Evolutionary conservation across 2,888 invertebrate genomes (phyloP), one percentile per base, ranked within the genome.

Genomic region (Himalopsyche tibetana): DNA sequence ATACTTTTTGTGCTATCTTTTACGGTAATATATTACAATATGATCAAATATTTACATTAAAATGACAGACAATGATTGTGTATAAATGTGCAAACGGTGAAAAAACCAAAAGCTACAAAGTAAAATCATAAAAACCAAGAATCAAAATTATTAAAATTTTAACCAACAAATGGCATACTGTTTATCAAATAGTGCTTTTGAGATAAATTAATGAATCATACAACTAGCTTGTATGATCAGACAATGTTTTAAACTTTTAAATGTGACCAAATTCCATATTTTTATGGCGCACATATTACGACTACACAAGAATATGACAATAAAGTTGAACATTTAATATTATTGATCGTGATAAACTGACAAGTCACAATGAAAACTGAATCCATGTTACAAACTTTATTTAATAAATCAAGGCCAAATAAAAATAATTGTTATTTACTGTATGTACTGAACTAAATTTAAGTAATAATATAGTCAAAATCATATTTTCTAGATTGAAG

Each of bases 371-470:
- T 51, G 3, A 2, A 15, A 15, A 12, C 15, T 51, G 8, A 11
- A 63, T 3, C n/a, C 19, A 63, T 5, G 19, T 63, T 28, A 19
- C 6, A 63, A 19, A 19, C 63, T 63, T 12, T 19, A 63, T 19
- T 63, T 3, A 19, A 19, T 28, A 19, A 19, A 63, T 19, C 63
- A 63, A 63, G 11, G 63, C 63, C 63, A 63, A 63, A 63, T 63
- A 63, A 63, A 19, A 63, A 63, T 63, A 63, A 19, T 63, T 63
- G 19, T 63, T 63, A 19, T 63, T 63, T 19, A 63, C 8, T 6
- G 63, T 19, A 63, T 6, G 63, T 19, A 63, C 63, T 63, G 63
- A 63, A 15, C n/a, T 28, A 63, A 63, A 63, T 63, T 63, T 63
- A 63, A 28, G 63, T 63, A 9, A 63, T 19, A n/a, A 63, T 63